Evolutionary conservation across 2,888 invertebrate genomes (phyloP), one percentile per base, ranked within the genome.

Genomic region (Thumatha senex): DNA sequence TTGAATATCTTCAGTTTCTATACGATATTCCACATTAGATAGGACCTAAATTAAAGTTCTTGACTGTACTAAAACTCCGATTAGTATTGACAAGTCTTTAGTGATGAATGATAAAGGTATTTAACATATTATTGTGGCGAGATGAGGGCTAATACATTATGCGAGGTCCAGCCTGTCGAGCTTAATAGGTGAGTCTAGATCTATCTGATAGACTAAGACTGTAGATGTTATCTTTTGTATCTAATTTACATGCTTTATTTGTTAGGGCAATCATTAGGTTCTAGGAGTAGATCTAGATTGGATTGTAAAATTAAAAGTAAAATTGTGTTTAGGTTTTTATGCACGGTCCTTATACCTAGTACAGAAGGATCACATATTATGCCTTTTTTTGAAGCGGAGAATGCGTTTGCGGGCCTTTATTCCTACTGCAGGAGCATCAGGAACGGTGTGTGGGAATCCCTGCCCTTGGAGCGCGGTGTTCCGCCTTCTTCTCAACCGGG

Each of bases 51-150:
- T 24, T 24, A 24, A 24, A 24, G 5, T 24, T 24, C 18, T 24
- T 24, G 5, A 24, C 5, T 5, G 18, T 24, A 73, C 74, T 82
- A 82, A 80, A 74, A 78, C 72, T 79, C 77, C 80, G 84, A 82
- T 86, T 82, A 86, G 77, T 84, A 81, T 78, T 81, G 81, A 82
- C 78, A 72, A 72, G 63, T 67, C 80, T 77, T 74, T 66, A 58
- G 61, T 80, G 83, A 87, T 84, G 74, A 80, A 79, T 76, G 80
- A 83, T 81, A 78, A 70, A 67, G 77, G 77, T 77, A 74, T 70
- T 73, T 24, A 24, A 24, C 18, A 4, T 70, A 73, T 72, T 40
- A 66, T 69, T 8, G 8, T 4, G 24, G 69, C 71, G 79, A 76
- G 77, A 76, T 80, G 75, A 73, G 76, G 72, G 73, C 76, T 83